Evolutionary conservation across 1,140 invertebrate species (phyloP).

Genomic region (Heliconius himera): DNA sequence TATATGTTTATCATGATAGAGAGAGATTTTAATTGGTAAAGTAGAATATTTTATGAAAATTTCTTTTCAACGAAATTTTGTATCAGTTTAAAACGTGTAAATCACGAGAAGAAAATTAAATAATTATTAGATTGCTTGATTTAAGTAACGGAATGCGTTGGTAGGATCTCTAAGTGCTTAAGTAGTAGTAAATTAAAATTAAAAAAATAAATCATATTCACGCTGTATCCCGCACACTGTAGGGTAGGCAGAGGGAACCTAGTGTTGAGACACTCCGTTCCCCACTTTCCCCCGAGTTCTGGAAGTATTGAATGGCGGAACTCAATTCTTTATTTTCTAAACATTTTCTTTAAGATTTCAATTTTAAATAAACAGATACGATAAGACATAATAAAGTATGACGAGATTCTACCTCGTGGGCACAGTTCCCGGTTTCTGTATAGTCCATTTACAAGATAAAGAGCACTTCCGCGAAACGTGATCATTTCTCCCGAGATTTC

Average conservation of each 20-base stretch:
- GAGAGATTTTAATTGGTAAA: background rate
- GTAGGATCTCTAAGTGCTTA: background rate
- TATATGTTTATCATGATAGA: background rate
- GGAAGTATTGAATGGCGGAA: no score
- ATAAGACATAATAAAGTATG: slow-evolving; percentile 13
- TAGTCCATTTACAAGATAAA: slow-evolving; percentile 24
- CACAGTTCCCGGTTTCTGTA: slow-evolving; percentile 1
- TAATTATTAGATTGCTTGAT: no score
- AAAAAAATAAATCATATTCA: no score
- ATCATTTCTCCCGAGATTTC: slow-evolving; percentile 19
- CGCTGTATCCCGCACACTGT: no score
- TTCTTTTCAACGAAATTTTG: background rate
- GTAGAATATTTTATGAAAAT: background rate
- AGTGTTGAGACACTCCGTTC: no score
- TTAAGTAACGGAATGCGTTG: background rate
- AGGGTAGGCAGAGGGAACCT: no score
- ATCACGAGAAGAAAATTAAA: no score
- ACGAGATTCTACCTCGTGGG: background rate
- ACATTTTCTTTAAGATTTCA: background rate
- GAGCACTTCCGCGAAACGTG: slow-evolving; percentile 5
- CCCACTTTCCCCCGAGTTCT: no score
- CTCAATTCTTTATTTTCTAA: background rate
- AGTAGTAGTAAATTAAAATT: no score
- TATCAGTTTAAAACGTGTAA: no score
- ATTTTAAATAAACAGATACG: background rate